These are phyloP conservation scores for Megaceryle maxima DNA, from an alignment of 2,113 vertebrate genomes.

Conservation along the genomic window DNA sequence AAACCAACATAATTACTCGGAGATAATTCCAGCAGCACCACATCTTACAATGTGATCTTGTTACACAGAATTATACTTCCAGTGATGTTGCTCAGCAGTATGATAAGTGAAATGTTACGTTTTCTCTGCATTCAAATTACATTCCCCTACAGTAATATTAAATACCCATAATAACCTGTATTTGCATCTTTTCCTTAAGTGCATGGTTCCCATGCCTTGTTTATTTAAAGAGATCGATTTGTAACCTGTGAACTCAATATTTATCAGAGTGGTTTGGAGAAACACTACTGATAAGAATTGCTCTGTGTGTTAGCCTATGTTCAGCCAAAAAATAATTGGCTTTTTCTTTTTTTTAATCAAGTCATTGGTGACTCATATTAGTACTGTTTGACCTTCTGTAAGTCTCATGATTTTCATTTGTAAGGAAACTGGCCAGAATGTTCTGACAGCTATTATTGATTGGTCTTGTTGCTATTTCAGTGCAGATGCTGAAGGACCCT, in stretches of 20 bases:
- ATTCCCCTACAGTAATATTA: not conserved
- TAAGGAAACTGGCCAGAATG: not conserved
- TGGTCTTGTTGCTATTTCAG: not conserved
- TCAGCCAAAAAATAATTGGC: not conserved
- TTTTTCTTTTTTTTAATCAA: not conserved
- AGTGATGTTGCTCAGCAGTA: not conserved
- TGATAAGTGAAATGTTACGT: not conserved
- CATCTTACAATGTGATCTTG: not conserved
- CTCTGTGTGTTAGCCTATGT: not conserved
- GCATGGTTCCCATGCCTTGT: not conserved
- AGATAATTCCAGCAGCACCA: not conserved
- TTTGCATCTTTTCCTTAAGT: not conserved
- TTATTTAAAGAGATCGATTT: not conserved
- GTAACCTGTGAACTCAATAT: not conserved
- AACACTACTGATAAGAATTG: not conserved
- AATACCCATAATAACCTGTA: not conserved
- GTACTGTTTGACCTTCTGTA: not conserved
- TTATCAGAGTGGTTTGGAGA: not conserved
- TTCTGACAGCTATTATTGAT: not conserved
- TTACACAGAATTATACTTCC: not conserved
- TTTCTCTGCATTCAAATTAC: not conserved
- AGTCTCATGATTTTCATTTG: not conserved
- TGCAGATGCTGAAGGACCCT: not conserved
- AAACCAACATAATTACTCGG: not conserved
- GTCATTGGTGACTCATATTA: not conserved